phyloP scores from a whole-genome alignment of 2,888 invertebrate genomes.

The Monopis laevigella region DNA sequence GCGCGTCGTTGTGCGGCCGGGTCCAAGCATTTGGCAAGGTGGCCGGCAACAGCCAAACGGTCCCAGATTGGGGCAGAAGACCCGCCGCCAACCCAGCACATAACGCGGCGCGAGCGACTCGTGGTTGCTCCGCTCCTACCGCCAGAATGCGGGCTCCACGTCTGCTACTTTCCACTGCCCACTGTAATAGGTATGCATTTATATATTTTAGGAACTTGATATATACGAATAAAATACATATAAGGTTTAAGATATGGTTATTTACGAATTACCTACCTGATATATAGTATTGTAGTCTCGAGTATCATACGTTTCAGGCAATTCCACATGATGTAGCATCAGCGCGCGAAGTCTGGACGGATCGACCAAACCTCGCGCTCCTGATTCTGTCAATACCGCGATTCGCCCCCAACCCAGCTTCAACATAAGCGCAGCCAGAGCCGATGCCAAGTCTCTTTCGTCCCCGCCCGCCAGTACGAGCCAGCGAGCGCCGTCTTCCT shows the following conservation, averaged over 20 bases:
- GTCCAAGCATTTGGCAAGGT: slow-evolving; percentile 69
- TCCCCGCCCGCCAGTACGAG: background rate
- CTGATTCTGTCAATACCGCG: slow-evolving; percentile 73
- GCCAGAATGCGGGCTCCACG: slow-evolving; percentile 78
- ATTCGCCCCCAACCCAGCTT: slow-evolving; percentile 72
- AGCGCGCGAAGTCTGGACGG: background rate
- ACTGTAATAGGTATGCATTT: slow-evolving; percentile 29
- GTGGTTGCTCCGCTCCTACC: slow-evolving; percentile 79
- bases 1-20: slow-evolving; percentile 68
- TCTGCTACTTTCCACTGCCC: slow-evolving; percentile 32
- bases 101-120: slow-evolving; percentile 78
- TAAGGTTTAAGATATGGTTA: background rate
- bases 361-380: background rate
- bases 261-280: background rate
- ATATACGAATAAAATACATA: slow-evolving; percentile 17
- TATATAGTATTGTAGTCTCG: background rate
- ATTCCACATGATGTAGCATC: background rate
- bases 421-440: slow-evolving; percentile 46
- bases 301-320: background rate
- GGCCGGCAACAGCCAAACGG: slow-evolving; percentile 87
- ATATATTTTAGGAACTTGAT: background rate
- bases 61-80: slow-evolving; percentile 77
- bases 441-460: background rate
- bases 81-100: slow-evolving; percentile 80
- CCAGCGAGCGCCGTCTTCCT: no score